phyloP scores from a whole-genome alignment of 2,888 invertebrate genomes.

The Cyclophora albipunctata region DNA sequence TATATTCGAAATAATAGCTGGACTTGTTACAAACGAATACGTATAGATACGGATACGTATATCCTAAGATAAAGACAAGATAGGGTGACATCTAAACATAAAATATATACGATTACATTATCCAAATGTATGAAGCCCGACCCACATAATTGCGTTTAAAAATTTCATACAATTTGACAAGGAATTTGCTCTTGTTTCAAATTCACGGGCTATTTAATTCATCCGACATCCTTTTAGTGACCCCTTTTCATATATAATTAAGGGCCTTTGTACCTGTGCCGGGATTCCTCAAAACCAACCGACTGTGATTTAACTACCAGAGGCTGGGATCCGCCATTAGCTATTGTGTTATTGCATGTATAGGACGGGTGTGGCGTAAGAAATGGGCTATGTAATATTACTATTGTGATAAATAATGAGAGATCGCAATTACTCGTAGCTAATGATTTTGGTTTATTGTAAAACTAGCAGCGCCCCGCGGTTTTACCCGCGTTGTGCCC shows the following conservation, averaged over 20 bases:
- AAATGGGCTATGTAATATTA: neutral
- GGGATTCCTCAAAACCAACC: constrained; percentile 23
- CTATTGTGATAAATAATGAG: neutral
- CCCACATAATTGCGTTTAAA: too few species aligned
- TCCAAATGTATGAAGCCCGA: too few species aligned
- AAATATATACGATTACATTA: too few species aligned
- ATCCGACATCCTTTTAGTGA: constrained; percentile 34
- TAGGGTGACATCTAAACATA: too few species aligned
- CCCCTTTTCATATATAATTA: constrained; percentile 58
- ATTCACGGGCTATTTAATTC: constrained; percentile 32
- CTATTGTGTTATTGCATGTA: neutral
- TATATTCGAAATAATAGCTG: too few species aligned
- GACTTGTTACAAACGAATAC: too few species aligned
- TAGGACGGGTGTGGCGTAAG: neutral
- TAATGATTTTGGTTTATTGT: neutral
- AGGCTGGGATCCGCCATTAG: neutral
- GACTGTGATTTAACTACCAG: neutral
- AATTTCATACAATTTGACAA: too few species aligned
- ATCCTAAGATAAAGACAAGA: too few species aligned
- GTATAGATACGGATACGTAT: too few species aligned
- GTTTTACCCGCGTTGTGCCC: too few species aligned
- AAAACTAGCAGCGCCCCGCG: too few species aligned
- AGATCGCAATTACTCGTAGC: neutral
- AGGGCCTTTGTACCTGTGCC: constrained; percentile 24
- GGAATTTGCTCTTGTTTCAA: neutral